phyloP scores from a whole-genome alignment of 2,797 vertebrate species.

The Hydrocynus forskahlii region DNA sequence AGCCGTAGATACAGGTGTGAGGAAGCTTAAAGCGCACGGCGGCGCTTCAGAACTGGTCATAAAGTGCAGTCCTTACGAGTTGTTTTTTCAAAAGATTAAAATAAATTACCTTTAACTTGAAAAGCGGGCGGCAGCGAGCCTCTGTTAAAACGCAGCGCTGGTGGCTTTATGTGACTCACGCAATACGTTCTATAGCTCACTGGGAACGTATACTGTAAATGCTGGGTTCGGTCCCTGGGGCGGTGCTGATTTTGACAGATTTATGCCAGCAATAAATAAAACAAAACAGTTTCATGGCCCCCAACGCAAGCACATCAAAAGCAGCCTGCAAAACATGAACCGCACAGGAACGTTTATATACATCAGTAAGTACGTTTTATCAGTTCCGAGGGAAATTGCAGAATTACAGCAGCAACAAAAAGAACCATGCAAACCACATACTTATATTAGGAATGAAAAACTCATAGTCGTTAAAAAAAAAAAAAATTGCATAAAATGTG shows the following conservation, averaged over 20 bases:
- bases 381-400: background rate
- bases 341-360: background rate
- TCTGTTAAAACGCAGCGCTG: constrained; percentile 38
- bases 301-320: constrained; percentile 45
- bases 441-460: background rate
- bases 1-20: constrained; percentile 9
- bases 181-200: constrained; percentile 22
- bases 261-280: constrained; percentile 40
- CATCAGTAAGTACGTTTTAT: background rate
- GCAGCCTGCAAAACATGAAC: background rate
- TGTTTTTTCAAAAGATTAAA: constrained; percentile 16
- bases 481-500: background rate
- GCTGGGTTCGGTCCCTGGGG: constrained; percentile 4
- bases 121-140: constrained; percentile 35
- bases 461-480: no score
- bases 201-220: constrained; percentile 8
- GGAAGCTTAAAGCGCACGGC: constrained; percentile 27
- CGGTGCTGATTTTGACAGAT: constrained; percentile 22
- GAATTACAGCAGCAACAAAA: background rate
- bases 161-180: constrained; percentile 37
- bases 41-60: constrained; percentile 4
- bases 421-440: background rate
- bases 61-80: background rate
- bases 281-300: background rate
- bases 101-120: constrained; percentile 22